phyloP scores from a whole-genome alignment of 2,888 invertebrate species.

The Platerodrilus igneus region DNA sequence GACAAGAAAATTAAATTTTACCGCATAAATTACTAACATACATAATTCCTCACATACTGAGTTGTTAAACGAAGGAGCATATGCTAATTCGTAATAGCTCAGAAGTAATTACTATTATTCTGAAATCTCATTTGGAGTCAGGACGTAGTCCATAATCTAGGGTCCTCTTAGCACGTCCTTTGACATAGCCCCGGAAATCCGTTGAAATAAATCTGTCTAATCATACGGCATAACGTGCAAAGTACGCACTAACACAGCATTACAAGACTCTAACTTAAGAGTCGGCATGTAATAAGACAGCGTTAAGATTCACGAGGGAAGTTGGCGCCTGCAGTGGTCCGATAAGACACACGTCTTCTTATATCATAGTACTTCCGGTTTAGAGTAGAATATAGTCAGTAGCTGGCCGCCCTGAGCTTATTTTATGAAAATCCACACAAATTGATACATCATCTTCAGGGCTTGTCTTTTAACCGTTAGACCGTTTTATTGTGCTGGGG shows the following conservation, averaged over 20 bases:
- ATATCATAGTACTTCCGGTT: slow-evolving; percentile 27
- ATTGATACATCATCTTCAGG: slow-evolving; percentile 23
- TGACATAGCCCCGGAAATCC: slow-evolving; percentile 45
- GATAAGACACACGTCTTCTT: slow-evolving; percentile 31
- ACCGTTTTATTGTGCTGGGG: slow-evolving; percentile 10
- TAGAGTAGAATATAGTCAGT: slow-evolving; percentile 23
- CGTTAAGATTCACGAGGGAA: slow-evolving; percentile 31
- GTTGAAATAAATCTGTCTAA: slow-evolving; percentile 47
- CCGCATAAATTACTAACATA: neutral
- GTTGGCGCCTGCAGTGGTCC: slow-evolving; percentile 30
- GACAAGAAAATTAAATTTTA: slow-evolving; percentile 5
- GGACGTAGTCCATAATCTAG: slow-evolving; percentile 36
- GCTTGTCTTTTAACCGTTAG: slow-evolving; percentile 15
- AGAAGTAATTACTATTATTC: slow-evolving; percentile 40
- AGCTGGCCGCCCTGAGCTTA: slow-evolving; percentile 25
- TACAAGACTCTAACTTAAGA: slow-evolving; percentile 40
- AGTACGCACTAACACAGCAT: slow-evolving; percentile 46
- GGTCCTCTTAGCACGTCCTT: slow-evolving; percentile 37
- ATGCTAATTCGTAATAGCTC: slow-evolving; percentile 41
- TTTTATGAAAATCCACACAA: slow-evolving; percentile 31
- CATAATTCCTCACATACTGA: slow-evolving; percentile 2
- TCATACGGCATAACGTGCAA: slow-evolving; percentile 47
- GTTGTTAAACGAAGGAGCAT: slow-evolving; percentile 31
- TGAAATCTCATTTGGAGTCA: slow-evolving; percentile 41
- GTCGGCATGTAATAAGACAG: slow-evolving; percentile 36